Conservation (phyloP, 2,113 vertebrate species). For the Gymnorhina tibicen region DNA sequence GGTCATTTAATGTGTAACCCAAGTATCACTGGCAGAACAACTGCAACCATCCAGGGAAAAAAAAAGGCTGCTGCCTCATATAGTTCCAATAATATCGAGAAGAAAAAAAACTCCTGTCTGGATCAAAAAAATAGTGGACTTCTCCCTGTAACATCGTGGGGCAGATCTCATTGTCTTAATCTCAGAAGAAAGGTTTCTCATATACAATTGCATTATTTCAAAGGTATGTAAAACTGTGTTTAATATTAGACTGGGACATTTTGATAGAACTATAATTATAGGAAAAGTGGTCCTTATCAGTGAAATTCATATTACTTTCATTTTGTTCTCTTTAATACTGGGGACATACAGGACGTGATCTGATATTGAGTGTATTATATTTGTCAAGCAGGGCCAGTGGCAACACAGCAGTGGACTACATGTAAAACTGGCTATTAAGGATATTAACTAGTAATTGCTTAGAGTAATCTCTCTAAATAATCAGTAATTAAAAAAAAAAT, state of each 20-base stretch:
- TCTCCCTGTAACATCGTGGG: background rate
- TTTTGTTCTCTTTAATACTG: slow-evolving; percentile 65
- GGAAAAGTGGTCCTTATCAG: slow-evolving; percentile 61
- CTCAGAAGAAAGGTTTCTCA: slow-evolving; percentile 10
- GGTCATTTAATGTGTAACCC: slow-evolving; percentile 61
- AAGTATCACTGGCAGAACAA: slow-evolving; percentile 1
- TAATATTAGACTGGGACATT: slow-evolving; percentile 55
- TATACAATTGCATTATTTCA: slow-evolving; percentile 54
- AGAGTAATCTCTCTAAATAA: slow-evolving; percentile 65
- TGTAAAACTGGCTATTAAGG: slow-evolving; percentile 62
- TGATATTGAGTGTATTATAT: slow-evolving; percentile 54
- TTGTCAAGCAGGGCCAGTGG: slow-evolving; percentile 43
- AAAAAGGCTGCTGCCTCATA: background rate
- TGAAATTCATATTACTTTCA: slow-evolving; percentile 64
- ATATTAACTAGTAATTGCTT: slow-evolving; percentile 59
- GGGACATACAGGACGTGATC: slow-evolving; percentile 36
- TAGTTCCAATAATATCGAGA: background rate
- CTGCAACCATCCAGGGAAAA: background rate
- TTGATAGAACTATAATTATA: slow-evolving; percentile 58
- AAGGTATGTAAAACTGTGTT: slow-evolving; percentile 47
- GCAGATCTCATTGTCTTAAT: slow-evolving; percentile 47
- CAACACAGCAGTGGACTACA: slow-evolving; percentile 49
- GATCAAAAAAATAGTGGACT: background rate
- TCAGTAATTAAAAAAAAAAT: slow-evolving; percentile 71
- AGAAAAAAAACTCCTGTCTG: background rate